These are phyloP conservation scores for Thymelicus lineola DNA, from an alignment of 2,888 invertebrate species.

Conservation along the genomic window DNA sequence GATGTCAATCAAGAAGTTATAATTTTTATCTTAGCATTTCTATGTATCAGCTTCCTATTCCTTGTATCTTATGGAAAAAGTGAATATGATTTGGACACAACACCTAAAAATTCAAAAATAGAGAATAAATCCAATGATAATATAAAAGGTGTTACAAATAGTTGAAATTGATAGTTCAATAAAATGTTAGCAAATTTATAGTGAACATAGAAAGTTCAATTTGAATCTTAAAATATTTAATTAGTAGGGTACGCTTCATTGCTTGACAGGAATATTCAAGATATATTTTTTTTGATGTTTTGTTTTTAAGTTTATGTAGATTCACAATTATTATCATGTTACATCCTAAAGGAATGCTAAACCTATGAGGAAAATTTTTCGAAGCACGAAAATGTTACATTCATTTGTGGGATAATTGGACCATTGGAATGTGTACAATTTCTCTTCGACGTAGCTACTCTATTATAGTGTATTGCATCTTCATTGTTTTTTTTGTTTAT, in stretches of 20 bases:
- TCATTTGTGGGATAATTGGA: too few relatives aligned
- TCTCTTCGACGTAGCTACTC: too few relatives aligned
- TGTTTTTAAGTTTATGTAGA: too few relatives aligned
- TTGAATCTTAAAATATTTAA: neutral
- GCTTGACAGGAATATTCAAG: too few relatives aligned
- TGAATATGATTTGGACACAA: conserved; percentile 61
- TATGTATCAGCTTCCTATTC: conserved; percentile 55
- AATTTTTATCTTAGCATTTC: conserved; percentile 54
- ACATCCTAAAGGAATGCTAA: too few relatives aligned
- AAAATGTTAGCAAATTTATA: neutral
- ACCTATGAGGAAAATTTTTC: too few relatives aligned
- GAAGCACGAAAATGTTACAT: too few relatives aligned
- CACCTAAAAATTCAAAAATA: conserved; percentile 10
- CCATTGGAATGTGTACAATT: too few relatives aligned
- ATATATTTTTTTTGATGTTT: too few relatives aligned
- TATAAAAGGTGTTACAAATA: neutral
- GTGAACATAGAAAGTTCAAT: neutral
- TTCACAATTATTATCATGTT: too few relatives aligned
- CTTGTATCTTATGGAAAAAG: conserved; percentile 57
- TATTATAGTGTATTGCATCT: too few relatives aligned
- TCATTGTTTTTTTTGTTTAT: neutral
- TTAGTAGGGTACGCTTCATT: neutral
- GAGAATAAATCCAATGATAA: conserved; percentile 5
- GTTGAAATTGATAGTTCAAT: conserved; percentile 5
- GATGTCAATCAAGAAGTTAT: conserved; percentile 59